A percentile compares a stretch with the other conserved stretches of the same genome.
Conservation (phyloP, 2,797 vertebrate species). For the Gymnodraco acuticeps region DNA sequence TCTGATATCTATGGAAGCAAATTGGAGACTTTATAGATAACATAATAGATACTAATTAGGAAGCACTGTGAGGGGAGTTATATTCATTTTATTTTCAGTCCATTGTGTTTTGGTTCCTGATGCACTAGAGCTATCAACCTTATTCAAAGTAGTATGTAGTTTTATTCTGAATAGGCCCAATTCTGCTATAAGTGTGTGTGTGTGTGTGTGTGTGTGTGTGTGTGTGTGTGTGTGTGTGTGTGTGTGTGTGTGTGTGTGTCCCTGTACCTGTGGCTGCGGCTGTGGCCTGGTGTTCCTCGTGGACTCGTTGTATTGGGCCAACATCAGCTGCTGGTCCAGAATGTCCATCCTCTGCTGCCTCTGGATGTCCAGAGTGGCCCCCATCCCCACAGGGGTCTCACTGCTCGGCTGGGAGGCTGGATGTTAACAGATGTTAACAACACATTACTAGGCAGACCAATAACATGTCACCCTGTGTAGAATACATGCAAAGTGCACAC, state of each 20-base stretch:
- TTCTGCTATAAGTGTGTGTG: neutral
- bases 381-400: conserved; percentile 94
- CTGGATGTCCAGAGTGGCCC: conserved; percentile 97
- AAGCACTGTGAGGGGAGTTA: no score
- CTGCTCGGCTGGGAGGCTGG: conserved; percentile 86
- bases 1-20: neutral
- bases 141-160: no score
- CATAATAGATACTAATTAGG: no score
- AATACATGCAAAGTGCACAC: no score
- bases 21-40: no score
- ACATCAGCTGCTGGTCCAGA: conserved; percentile 93
- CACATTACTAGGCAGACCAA: neutral
- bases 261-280: conserved; percentile 83
- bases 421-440: conserved; percentile 1
- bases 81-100: no score
- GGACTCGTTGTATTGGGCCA: conserved; percentile 92
- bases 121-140: no score
- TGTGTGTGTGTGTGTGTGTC: neutral
- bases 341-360: conserved; percentile 95
- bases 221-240: no score
- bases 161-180: no score
- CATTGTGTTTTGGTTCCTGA: no score
- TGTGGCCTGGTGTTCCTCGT: conserved; percentile 86
- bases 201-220: neutral
- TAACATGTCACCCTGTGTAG: neutral